A percentile compares a stretch with the other conserved stretches of the same genome.
These are phyloP conservation scores for Bombus superbus DNA, from an alignment of 1,140 invertebrate genomes.

Conservation along the genomic window DNA sequence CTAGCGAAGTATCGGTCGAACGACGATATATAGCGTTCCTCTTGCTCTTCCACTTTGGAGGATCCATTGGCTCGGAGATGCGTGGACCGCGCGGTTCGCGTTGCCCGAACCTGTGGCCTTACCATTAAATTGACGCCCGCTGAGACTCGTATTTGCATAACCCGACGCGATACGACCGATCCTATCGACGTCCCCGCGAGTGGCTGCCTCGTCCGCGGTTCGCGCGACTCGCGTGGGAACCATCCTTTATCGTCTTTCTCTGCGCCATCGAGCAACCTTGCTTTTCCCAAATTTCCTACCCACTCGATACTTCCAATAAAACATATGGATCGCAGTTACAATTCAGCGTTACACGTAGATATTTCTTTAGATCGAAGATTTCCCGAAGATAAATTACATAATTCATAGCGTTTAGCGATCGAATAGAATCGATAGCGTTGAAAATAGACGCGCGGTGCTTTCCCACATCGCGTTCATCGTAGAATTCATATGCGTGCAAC, in stretches of 20 bases:
- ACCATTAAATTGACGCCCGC: conserved; percentile 80
- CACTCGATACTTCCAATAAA: no score
- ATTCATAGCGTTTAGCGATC: no score
- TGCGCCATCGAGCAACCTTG: background rate
- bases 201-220: conserved; percentile 11
- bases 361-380: no score
- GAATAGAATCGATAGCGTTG: no score
- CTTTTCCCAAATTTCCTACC: background rate
- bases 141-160: conserved; percentile 80
- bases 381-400: no score
- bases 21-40: conserved; percentile 56
- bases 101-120: conserved; percentile 52
- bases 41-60: conserved; percentile 40
- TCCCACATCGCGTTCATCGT: no score
- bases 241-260: background rate
- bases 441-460: no score
- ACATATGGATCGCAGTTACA: background rate
- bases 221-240: conserved; percentile 46
- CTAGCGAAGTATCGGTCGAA: conserved; percentile 47
- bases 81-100: conserved; percentile 35
- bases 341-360: background rate
- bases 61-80: conserved; percentile 44
- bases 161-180: conserved; percentile 65
- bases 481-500: no score
- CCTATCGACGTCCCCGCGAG: conserved; percentile 69